Evolutionary conservation across 2,888 invertebrate species (phyloP).

Genomic region (Lasioglossum leucozonium): DNA sequence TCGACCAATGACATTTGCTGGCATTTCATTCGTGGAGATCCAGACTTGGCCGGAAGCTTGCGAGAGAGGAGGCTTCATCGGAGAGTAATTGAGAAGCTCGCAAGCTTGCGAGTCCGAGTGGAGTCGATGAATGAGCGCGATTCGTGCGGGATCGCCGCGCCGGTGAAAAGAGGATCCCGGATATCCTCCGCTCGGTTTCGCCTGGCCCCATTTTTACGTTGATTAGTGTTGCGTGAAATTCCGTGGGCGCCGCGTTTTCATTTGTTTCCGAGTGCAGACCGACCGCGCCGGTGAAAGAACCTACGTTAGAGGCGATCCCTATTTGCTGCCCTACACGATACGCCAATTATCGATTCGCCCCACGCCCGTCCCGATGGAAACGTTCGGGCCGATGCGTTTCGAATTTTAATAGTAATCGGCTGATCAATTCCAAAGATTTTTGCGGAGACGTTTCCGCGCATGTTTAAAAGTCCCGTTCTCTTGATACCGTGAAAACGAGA

Average conservation of each 20-base stretch:
- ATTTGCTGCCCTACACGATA: background rate
- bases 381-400: background rate
- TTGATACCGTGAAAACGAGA: background rate
- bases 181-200: background rate
- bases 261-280: background rate
- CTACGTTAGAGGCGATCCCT: background rate
- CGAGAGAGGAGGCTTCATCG: background rate
- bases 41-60: background rate
- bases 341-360: no score
- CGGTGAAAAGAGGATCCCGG: constrained; percentile 11
- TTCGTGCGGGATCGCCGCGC: constrained; percentile 11
- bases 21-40: background rate
- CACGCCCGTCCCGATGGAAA: background rate
- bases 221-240: background rate
- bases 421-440: no score
- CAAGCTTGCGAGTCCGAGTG: constrained; percentile 28
- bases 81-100: constrained; percentile 52
- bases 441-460: background rate
- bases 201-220: background rate
- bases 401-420: background rate
- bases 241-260: background rate
- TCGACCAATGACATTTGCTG: background rate
- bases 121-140: constrained; percentile 20
- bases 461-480: background rate
- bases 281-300: background rate